These are phyloP conservation scores for Oncorhynchus gorbuscha DNA, from an alignment of 2,113 vertebrate genomes.

Conservation along the genomic window DNA sequence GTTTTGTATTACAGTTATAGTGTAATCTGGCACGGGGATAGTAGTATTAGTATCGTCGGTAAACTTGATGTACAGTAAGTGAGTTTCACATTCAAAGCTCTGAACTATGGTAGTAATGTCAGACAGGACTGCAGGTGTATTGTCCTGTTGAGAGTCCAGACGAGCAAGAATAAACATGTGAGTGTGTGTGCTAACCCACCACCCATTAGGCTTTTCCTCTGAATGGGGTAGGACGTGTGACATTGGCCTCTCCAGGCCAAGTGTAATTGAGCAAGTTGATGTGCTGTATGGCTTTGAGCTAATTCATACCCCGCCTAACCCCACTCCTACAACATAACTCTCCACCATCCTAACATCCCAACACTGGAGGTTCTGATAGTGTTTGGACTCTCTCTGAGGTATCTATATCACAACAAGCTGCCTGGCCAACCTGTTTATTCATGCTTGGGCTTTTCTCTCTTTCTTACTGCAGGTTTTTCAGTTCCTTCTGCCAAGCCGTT, in stretches of 20 bases:
- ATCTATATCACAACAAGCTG: slow-evolving; percentile 2
- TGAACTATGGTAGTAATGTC: background rate
- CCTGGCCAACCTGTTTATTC: background rate
- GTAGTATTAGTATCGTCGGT: background rate
- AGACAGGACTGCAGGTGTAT: background rate
- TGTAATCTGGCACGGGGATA: too few species aligned
- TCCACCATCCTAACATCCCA: too few species aligned
- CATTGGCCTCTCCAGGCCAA: background rate
- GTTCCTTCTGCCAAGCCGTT: slow-evolving; percentile 64
- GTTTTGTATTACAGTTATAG: too few species aligned
- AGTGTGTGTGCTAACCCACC: background rate
- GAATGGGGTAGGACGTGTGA: background rate
- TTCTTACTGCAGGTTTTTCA: slow-evolving; percentile 48
- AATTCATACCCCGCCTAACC: background rate
- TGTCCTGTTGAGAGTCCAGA: background rate
- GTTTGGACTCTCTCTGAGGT: background rate
- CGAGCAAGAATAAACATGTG: too few species aligned
- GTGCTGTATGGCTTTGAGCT: background rate
- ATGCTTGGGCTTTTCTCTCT: slow-evolving; percentile 3
- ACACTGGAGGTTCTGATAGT: background rate
- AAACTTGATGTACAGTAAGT: background rate
- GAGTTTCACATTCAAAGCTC: background rate
- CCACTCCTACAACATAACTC: too few species aligned
- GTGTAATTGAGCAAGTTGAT: slow-evolving; percentile 4
- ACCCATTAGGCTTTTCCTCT: background rate